A percentile compares a stretch with the other conserved stretches of the same genome.
Evolutionary conservation across 2,888 invertebrate species (phyloP).

Genomic region (Punctoribates punctum): DNA sequence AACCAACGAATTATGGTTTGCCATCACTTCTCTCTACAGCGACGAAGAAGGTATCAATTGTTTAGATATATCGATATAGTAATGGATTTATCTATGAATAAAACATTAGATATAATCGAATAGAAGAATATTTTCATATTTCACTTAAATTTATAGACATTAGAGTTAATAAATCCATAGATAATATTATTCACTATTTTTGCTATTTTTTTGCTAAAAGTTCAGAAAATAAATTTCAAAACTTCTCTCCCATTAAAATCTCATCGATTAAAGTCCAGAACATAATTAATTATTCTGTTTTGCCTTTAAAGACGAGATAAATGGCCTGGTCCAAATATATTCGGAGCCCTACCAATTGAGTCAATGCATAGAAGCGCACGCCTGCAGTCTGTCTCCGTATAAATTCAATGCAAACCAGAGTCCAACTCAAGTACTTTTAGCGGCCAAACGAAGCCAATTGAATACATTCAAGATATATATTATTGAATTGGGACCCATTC

Average conservation of each 20-base stretch:
- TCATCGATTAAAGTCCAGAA: too few relatives aligned
- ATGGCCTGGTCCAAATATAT: slow-evolving; percentile 32
- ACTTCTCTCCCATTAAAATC: too few relatives aligned
- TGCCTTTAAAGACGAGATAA: slow-evolving; percentile 28
- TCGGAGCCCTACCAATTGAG: slow-evolving; percentile 14
- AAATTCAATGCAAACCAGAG: slow-evolving; percentile 22
- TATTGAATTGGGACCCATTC: slow-evolving; percentile 36
- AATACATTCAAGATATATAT: slow-evolving; percentile 36
- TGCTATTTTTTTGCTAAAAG: not conserved
- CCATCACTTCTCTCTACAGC: slow-evolving; percentile 29
- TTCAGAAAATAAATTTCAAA: too few relatives aligned
- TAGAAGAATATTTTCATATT: too few relatives aligned
- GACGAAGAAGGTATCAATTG: slow-evolving; percentile 39
- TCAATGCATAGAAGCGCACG: slow-evolving; percentile 41
- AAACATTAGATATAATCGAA: too few relatives aligned
- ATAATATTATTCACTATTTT: not conserved
- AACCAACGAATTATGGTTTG: slow-evolving; percentile 26
- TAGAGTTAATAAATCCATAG: not conserved
- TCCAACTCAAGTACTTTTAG: slow-evolving; percentile 24
- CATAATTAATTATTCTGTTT: slow-evolving; percentile 3
- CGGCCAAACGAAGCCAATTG: slow-evolving; percentile 25
- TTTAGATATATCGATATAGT: not conserved
- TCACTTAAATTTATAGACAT: not conserved
- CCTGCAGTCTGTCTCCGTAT: slow-evolving; percentile 1
- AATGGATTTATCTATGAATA: too few relatives aligned